These are phyloP conservation scores for Cistogaster globosa DNA, from an alignment of 2,888 invertebrate genomes.

Conservation along the genomic window DNA sequence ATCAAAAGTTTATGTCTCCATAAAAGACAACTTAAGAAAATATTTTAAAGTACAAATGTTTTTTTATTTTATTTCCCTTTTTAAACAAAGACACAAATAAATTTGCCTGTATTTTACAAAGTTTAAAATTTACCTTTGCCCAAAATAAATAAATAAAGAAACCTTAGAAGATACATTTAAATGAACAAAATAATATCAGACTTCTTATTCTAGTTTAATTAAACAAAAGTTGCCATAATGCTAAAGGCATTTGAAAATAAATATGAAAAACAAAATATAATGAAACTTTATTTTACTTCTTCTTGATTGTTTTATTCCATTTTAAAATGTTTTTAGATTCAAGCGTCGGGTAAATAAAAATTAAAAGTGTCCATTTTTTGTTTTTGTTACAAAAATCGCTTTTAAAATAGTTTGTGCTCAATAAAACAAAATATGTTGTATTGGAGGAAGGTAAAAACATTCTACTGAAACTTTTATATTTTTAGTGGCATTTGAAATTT, in stretches of 20 bases:
- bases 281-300: conserved; percentile 20
- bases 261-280: conserved; percentile 3
- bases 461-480: conserved; percentile 12
- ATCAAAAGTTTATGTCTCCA: no score
- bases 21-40: no score
- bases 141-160: conserved; percentile 10
- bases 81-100: neutral
- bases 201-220: conserved; percentile 58
- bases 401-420: conserved; percentile 42
- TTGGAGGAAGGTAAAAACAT: conserved; percentile 16
- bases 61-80: no score
- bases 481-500: conserved; percentile 58
- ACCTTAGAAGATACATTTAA: neutral
- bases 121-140: conserved; percentile 34
- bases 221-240: conserved; percentile 56
- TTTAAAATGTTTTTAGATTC: neutral
- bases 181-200: conserved; percentile 41
- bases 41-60: no score
- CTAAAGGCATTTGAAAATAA: conserved; percentile 40
- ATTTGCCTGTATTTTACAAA: conserved; percentile 20
- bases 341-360: neutral
- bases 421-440: no score
- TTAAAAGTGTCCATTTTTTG: conserved; percentile 10
- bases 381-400: conserved; percentile 39
- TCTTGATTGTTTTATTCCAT: neutral